These are phyloP conservation scores for Luperina testacea DNA, from an alignment of 2,888 invertebrate species.

Conservation along the genomic window DNA sequence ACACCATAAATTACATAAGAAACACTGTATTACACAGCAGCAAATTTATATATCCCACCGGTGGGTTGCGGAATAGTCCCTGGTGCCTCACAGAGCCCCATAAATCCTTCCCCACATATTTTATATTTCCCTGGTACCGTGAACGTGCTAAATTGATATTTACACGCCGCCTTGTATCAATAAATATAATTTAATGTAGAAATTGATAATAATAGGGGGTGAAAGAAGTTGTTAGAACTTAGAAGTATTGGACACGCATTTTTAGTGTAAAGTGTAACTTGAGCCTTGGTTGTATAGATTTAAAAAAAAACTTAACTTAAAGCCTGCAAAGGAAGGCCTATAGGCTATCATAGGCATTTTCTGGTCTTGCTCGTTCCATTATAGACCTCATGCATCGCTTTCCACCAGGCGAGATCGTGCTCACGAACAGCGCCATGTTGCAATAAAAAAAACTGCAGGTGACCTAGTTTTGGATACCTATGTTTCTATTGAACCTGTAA, in stretches of 20 bases:
- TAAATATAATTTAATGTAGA: conserved; percentile 70
- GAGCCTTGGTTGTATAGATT: neutral
- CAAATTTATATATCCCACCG: conserved; percentile 62
- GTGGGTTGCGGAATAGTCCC: conserved; percentile 61
- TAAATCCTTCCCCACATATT: conserved; percentile 72
- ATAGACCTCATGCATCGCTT: neutral
- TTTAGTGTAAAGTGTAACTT: neutral
- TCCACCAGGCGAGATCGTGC: neutral
- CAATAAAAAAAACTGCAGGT: neutral
- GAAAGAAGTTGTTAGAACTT: conserved; percentile 8
- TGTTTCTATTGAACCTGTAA: too few species aligned
- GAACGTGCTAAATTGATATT: conserved; percentile 79
- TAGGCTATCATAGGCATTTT: neutral
- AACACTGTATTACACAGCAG: conserved; percentile 63
- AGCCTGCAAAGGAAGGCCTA: neutral
- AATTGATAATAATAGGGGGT: conserved; percentile 61
- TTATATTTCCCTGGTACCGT: conserved; percentile 74
- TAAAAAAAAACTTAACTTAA: neutral
- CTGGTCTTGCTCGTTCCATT: neutral
- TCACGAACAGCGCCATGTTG: neutral
- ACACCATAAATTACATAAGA: conserved; percentile 66
- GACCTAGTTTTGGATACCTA: neutral
- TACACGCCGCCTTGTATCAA: conserved; percentile 71
- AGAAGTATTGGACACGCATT: neutral
- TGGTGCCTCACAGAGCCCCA: conserved; percentile 49